phyloP scores from a whole-genome alignment of 2,113 vertebrate genomes.

The Leucosticte australis region DNA sequence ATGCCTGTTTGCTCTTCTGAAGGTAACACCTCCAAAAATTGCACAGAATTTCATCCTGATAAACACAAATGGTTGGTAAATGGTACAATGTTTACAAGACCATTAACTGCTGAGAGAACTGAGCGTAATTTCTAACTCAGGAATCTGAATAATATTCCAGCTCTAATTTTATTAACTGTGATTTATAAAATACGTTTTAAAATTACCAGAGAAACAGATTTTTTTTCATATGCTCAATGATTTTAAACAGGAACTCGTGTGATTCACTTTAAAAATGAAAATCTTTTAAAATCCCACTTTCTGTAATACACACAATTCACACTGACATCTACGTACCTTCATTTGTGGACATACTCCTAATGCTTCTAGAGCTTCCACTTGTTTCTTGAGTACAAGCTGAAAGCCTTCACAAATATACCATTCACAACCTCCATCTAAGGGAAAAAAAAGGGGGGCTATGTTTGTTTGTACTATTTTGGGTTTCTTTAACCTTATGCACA shows the following conservation, averaged over 20 bases:
- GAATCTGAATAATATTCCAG: not conserved
- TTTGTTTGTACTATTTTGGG: not conserved
- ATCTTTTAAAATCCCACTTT: not conserved
- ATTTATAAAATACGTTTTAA: not conserved
- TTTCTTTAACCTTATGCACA: not conserved
- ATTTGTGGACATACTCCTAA: constrained; percentile 82
- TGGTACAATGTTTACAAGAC: not conserved
- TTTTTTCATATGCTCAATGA: not conserved
- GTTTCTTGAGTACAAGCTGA: constrained; percentile 86
- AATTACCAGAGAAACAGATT: not conserved
- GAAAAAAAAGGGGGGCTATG: not conserved
- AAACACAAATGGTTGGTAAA: not conserved
- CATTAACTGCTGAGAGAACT: not conserved
- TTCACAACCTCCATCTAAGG: constrained; percentile 70
- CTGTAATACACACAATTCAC: not conserved
- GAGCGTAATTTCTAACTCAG: not conserved
- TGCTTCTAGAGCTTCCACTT: constrained; percentile 84
- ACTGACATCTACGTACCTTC: constrained; percentile 76
- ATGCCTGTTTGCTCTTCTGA: constrained; percentile 85
- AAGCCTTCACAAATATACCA: constrained; percentile 93
- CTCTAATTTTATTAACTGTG: not conserved
- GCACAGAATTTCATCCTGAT: constrained; percentile 81
- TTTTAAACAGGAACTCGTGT: not conserved
- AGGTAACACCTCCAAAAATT: constrained; percentile 89
- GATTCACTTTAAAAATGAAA: not conserved